These are phyloP conservation scores for Caenorhabditis tropicalis DNA, from an alignment of 1,140 invertebrate species.

Conservation along the genomic window DNA sequence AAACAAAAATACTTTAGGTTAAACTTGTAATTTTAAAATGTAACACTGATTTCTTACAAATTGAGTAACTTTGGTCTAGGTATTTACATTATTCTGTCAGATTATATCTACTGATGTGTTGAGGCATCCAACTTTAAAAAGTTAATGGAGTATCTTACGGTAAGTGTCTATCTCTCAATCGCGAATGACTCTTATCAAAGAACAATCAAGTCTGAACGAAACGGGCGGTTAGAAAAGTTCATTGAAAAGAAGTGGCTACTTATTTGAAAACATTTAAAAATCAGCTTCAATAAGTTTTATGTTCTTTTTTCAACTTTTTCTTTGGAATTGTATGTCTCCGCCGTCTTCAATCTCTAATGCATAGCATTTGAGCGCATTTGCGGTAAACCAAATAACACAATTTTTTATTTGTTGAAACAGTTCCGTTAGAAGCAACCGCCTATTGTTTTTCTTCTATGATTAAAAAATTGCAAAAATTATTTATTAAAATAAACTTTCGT, in stretches of 20 bases:
- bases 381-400: background rate
- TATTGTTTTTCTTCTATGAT: background rate
- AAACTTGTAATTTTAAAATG: too few relatives aligned
- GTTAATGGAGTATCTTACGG: background rate
- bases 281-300: too few relatives aligned
- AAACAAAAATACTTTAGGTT: too few relatives aligned
- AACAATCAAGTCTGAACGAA: background rate
- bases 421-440: background rate
- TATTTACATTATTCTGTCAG: too few relatives aligned
- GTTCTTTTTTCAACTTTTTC: too few relatives aligned
- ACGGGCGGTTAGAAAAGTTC: background rate
- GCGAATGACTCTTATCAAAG: background rate
- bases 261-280: too few relatives aligned
- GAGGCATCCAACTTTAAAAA: too few relatives aligned
- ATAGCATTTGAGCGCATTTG: background rate
- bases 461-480: background rate
- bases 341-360: background rate
- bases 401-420: background rate
- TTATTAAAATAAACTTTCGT: background rate
- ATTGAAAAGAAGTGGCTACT: too few relatives aligned
- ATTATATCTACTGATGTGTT: too few relatives aligned
- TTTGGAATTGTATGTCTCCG: background rate
- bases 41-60: too few relatives aligned
- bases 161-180: background rate
- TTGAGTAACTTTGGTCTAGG: too few relatives aligned